Percentiles rank a stretch among this genome's conserved stretches.
These are phyloP conservation scores for Drosophila teissieri DNA, from an alignment of 1,140 invertebrate genomes.

Conservation along the genomic window DNA sequence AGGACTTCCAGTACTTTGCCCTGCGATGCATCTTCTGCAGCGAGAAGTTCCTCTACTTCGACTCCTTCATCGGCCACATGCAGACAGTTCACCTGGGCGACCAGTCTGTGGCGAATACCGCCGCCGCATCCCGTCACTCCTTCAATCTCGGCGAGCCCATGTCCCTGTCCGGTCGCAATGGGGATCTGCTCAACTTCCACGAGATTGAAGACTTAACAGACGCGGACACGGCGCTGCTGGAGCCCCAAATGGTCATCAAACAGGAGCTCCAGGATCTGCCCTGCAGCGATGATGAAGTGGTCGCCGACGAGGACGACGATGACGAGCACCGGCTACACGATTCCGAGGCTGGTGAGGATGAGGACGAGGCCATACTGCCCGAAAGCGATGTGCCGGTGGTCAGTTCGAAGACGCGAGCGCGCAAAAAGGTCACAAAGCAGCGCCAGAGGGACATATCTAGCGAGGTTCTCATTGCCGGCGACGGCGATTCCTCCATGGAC, in stretches of 20 bases:
- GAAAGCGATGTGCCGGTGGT: constrained; percentile 44
- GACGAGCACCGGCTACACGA: constrained; percentile 17
- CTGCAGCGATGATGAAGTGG: constrained; percentile 52
- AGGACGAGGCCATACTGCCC: constrained; percentile 61
- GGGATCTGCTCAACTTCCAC: constrained; percentile 51
- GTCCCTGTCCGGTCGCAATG: constrained; percentile 36
- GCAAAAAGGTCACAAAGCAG: constrained; percentile 43
- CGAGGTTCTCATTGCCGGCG: constrained; percentile 35
- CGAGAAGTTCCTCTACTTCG: constrained; percentile 80
- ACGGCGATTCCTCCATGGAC: constrained; percentile 61
- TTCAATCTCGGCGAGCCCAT: constrained; percentile 44
- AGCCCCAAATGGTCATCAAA: constrained; percentile 81
- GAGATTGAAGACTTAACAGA: constrained; percentile 78
- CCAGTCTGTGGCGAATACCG: constrained; percentile 29
- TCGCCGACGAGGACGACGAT: constrained; percentile 41
- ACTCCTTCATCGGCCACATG: constrained; percentile 81
- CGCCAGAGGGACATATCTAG: constrained; percentile 45
- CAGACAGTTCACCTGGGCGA: constrained; percentile 70
- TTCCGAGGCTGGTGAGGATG: constrained; percentile 42
- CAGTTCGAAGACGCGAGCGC: constrained; percentile 33
- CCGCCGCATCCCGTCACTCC: constrained; percentile 4
- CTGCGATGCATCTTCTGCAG: constrained; percentile 71
- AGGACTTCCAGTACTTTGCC: constrained; percentile 81
- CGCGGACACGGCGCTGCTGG: constrained; percentile 68
- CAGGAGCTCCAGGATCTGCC: constrained; percentile 70